Percentiles rank a stretch among this genome's conserved stretches.
Conservation (phyloP, 2,113 vertebrate genomes). For the Amphiprion ocellaris region DNA sequence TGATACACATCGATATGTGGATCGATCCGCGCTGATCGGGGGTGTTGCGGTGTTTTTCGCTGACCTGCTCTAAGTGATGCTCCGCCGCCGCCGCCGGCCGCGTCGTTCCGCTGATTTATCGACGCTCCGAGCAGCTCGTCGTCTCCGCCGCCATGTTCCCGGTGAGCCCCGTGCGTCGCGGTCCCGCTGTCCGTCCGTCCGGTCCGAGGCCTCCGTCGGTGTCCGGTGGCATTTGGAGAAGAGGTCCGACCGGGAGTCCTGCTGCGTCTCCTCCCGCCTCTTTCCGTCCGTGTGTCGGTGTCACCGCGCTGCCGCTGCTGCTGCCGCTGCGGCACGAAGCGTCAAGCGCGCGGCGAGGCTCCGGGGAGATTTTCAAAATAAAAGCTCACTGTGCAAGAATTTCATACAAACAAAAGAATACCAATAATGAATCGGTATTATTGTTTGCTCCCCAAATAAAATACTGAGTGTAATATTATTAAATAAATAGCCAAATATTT, state of each 20-base stretch:
- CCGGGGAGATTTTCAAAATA: too few relatives aligned
- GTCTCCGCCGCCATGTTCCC: slow-evolving; percentile 61
- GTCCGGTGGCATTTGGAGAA: slow-evolving; percentile 45
- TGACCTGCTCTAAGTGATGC: slow-evolving; percentile 57
- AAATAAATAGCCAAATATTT: too few relatives aligned
- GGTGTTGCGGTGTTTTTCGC: not conserved
- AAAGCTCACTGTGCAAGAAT: too few relatives aligned
- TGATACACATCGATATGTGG: too few relatives aligned
- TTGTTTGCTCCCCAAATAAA: too few relatives aligned
- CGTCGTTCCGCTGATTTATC: slow-evolving; percentile 3
- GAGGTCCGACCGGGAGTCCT: not conserved
- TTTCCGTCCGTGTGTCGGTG: not conserved
- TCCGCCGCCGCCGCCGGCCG: slow-evolving; percentile 26
- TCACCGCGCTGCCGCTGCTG: too few relatives aligned
- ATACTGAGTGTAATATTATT: too few relatives aligned
- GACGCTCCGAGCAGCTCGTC: slow-evolving; percentile 17
- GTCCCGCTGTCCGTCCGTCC: slow-evolving; percentile 28
- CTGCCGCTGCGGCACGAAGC: too few relatives aligned
- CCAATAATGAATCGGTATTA: too few relatives aligned
- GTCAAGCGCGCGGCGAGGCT: too few relatives aligned
- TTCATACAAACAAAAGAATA: too few relatives aligned
- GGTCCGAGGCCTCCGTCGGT: slow-evolving; percentile 28
- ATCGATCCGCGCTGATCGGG: too few relatives aligned
- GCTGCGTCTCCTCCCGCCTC: not conserved
- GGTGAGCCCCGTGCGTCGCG: not conserved